Percentiles rank a stretch among this genome's conserved stretches.
These are phyloP conservation scores for Pongo abelii DNA, from an alignment of 2,113 vertebrate species.

Conservation along the genomic window DNA sequence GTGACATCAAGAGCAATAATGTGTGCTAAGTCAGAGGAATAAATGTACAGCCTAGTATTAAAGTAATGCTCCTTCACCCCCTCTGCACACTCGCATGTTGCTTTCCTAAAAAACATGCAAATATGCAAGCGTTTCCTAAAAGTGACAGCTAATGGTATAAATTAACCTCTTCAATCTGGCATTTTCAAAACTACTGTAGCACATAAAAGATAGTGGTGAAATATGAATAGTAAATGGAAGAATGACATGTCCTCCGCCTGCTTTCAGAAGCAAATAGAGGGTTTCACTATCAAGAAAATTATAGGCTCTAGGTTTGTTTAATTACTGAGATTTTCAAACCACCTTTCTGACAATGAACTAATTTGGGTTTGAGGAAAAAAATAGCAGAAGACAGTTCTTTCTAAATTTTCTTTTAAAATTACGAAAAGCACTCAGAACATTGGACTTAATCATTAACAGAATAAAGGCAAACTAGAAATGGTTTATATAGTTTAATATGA, in stretches of 20 bases:
- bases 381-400: slow-evolving; percentile 31
- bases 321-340: slow-evolving; percentile 64
- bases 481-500: neutral
- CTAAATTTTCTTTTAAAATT: slow-evolving; percentile 61
- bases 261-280: slow-evolving; percentile 63
- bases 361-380: slow-evolving; percentile 45
- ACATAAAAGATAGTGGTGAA: slow-evolving; percentile 39
- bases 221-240: slow-evolving; percentile 47
- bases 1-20: neutral
- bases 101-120: slow-evolving; percentile 16
- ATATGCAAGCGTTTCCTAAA: slow-evolving; percentile 42
- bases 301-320: slow-evolving; percentile 66
- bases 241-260: neutral
- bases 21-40: neutral
- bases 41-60: neutral
- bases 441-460: neutral
- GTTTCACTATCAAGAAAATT: slow-evolving; percentile 71
- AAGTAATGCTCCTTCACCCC: neutral
- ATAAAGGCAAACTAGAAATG: neutral
- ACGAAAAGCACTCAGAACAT: slow-evolving; percentile 20
- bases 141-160: slow-evolving; percentile 39
- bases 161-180: slow-evolving; percentile 52
- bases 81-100: neutral
- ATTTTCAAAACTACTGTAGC: slow-evolving; percentile 36
- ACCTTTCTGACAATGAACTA: slow-evolving; percentile 54